Evolutionary conservation across 2,888 invertebrate species (phyloP).

Genomic region (Platynereis dumerilii): DNA sequence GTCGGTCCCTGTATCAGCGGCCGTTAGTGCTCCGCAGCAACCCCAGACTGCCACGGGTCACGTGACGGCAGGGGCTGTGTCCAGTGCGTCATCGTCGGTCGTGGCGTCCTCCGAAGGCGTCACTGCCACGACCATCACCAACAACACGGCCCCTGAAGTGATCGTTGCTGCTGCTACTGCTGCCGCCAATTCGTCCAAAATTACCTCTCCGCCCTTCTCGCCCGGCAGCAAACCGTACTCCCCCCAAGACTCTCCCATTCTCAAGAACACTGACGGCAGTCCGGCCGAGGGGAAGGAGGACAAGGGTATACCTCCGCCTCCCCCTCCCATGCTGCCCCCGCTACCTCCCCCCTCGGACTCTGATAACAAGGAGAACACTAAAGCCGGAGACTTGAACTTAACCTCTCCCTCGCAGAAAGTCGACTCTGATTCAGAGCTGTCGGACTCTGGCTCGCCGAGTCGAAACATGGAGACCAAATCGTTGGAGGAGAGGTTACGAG

Average conservation of each 20-base stretch:
- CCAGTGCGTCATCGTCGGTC: too few relatives aligned
- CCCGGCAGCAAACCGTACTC: slow-evolving; percentile 36
- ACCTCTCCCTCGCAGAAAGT: slow-evolving; percentile 14
- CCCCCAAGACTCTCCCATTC: slow-evolving; percentile 20
- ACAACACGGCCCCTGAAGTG: too few relatives aligned
- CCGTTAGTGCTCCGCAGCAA: too few relatives aligned
- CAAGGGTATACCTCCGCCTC: background rate
- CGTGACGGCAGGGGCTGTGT: too few relatives aligned
- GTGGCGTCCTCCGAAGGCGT: too few relatives aligned
- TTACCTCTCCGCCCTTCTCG: slow-evolving; percentile 46
- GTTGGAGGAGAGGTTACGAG: slow-evolving; percentile 89
- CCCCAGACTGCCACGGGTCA: too few relatives aligned
- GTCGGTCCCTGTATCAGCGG: too few relatives aligned
- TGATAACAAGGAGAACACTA: slow-evolving; percentile 16
- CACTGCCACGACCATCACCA: too few relatives aligned
- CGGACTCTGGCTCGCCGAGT: slow-evolving; percentile 24
- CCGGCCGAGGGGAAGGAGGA: background rate
- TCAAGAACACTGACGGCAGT: slow-evolving; percentile 11
- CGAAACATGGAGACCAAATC: slow-evolving; percentile 63
- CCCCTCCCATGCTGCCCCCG: slow-evolving; percentile 10
- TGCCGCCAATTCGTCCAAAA: slow-evolving; percentile 12
- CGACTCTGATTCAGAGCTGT: slow-evolving; percentile 25
- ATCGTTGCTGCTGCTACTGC: background rate
- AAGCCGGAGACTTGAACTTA: background rate
- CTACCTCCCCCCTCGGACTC: background rate